A percentile compares a stretch with the other conserved stretches of the same genome.
Conservation (phyloP, 2,888 invertebrate genomes). For the Eustalomyia histrio region DNA sequence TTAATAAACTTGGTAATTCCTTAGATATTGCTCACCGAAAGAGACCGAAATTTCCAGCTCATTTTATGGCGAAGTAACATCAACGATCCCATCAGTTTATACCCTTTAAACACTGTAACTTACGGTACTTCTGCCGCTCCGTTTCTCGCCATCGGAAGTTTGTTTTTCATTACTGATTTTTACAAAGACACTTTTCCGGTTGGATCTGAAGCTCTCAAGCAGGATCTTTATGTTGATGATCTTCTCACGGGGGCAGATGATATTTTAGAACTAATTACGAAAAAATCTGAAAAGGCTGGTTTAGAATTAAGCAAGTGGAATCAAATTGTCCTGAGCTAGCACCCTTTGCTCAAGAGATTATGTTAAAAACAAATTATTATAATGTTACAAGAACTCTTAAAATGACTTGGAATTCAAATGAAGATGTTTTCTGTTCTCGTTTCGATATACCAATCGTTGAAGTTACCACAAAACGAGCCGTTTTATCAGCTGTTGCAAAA, state of each 20-base stretch:
- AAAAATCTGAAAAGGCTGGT: neutral
- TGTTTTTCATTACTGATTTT: neutral
- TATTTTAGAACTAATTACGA: neutral
- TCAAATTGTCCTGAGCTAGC: neutral
- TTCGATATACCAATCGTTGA: constrained; percentile 33
- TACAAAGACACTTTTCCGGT: neutral
- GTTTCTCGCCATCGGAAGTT: neutral
- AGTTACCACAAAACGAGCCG: constrained; percentile 11
- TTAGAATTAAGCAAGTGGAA: constrained; percentile 5
- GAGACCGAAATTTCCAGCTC: too few species aligned
- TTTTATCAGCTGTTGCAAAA: constrained; percentile 24
- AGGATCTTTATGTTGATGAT: constrained; percentile 4
- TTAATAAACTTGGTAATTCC: constrained; percentile 12
- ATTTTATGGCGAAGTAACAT: too few species aligned
- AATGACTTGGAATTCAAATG: constrained; percentile 8
- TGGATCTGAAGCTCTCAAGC: neutral
- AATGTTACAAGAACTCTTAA: constrained; percentile 1
- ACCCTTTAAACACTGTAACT: too few species aligned
- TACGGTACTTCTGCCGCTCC: too few species aligned
- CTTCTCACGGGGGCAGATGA: neutral
- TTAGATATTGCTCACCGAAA: constrained; percentile 19
- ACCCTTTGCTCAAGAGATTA: too few species aligned
- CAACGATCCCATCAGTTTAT: too few species aligned
- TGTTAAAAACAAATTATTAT: neutral
- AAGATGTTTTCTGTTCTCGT: constrained; percentile 9